Evolutionary conservation across 1,140 invertebrate genomes (phyloP).

Genomic region (Schmidtea mediterranea): DNA sequence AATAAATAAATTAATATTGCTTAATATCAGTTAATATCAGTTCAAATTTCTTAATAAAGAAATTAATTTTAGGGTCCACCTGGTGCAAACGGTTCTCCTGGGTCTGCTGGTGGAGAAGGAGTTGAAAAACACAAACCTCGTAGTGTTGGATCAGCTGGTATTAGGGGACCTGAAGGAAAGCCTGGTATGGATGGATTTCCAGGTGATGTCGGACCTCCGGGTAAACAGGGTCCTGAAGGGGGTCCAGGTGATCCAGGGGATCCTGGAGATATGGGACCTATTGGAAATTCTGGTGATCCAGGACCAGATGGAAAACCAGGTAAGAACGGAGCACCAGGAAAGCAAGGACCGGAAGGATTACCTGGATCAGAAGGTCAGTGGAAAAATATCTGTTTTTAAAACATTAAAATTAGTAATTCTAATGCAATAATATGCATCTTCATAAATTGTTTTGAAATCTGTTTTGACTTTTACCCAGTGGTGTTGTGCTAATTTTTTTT

Average conservation of each 20-base stretch:
- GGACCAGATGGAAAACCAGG: constrained; percentile 1
- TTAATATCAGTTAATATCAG: no score
- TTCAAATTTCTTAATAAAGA: neutral
- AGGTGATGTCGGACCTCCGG: neutral
- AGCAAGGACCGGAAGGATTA: neutral
- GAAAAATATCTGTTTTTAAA: neutral
- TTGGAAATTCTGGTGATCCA: neutral
- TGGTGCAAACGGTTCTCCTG: neutral
- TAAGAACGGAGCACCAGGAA: neutral
- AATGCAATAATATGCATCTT: no score
- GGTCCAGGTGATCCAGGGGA: neutral
- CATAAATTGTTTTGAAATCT: no score
- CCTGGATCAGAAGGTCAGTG: neutral
- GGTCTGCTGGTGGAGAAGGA: neutral
- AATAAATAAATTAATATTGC: no score
- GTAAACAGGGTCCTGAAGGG: no score
- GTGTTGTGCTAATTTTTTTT: no score
- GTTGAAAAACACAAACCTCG: no score
- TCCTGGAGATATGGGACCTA: neutral
- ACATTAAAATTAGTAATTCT: neutral
- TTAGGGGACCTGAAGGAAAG: no score
- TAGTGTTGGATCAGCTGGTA: no score
- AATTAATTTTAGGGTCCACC: neutral
- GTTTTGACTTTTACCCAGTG: no score
- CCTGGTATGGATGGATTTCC: neutral